Base-by-base conservation (phyloP, 2,888 invertebrate genomes). In the Eueremaeus valkanovi region DNA sequence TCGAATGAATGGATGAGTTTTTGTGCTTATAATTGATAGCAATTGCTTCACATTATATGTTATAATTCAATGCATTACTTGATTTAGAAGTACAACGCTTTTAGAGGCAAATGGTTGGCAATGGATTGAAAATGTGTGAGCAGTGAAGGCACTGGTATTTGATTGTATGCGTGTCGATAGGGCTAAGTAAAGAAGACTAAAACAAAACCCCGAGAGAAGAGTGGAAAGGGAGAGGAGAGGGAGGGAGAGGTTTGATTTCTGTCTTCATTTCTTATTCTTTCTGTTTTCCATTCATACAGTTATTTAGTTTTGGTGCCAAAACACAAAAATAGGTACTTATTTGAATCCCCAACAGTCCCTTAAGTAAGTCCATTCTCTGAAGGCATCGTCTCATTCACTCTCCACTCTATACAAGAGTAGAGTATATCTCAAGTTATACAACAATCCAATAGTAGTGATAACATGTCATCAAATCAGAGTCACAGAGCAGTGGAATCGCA, bases 291-390 rank as follows among this genome's bases (percentile, higher is more conserved):
- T 24, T 55, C 29, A 21, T 55, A 21, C 24, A 55, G 55, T 55
- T 55, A 55, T 55, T 27, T 24, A 55, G 55, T 55, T 55, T 45
- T 45, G 55, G 55, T 55, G 55, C 55, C 55, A 55, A 55, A 36
- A 45, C 55, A 55, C 55, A 55, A 55, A 55, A 55, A 55, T 55
- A 55, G 55, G 55, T 55, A 55, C 55, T 21, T 55, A 55, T 55
- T 55, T 55, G 55, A 55, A 55, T 55, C 55, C 55, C 55, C 3
- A 51, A 51, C 36, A 55, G 55, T 55, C 55, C 55, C 55, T 55
- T 55, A 55, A 55, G 55, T 55, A 55, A 55, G 55, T 55, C 55
- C 55, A 55, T 55, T 55, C 55, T 55, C 55, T 55, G 18, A 55
- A 55, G 55, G 24, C 55, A 21, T 55, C 42, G 8, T 16, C 3